These are phyloP conservation scores for Cylas formicarius DNA, from an alignment of 1,140 invertebrate species.

Conservation along the genomic window DNA sequence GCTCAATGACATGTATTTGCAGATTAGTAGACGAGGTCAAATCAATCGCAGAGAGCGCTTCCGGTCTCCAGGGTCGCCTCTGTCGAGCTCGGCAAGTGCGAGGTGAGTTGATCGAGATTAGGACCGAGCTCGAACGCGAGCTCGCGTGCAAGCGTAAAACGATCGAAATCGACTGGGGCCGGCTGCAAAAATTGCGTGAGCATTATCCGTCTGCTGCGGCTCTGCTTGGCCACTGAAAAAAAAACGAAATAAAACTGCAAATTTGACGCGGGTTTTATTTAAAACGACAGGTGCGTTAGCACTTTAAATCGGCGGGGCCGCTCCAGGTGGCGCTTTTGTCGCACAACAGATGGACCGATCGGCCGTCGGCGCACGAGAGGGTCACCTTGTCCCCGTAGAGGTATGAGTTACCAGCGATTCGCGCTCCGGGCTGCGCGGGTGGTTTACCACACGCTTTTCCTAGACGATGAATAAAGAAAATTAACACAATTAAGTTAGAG, in stretches of 20 bases:
- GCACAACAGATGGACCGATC: slow-evolving; percentile 25
- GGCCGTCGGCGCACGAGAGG: slow-evolving; percentile 25
- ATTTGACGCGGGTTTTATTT: too few relatives aligned
- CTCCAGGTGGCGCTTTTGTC: slow-evolving; percentile 30
- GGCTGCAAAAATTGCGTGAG: slow-evolving; percentile 54
- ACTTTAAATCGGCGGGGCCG: too few relatives aligned
- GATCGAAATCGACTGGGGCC: slow-evolving; percentile 59
- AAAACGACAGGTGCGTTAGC: too few relatives aligned
- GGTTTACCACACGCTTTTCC: slow-evolving; percentile 34
- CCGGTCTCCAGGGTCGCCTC: slow-evolving; percentile 52
- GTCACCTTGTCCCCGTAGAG: slow-evolving; percentile 31
- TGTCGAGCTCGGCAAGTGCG: slow-evolving; percentile 53
- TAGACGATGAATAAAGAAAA: slow-evolving; percentile 20
- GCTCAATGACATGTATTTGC: too few relatives aligned
- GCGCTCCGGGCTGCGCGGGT: slow-evolving; percentile 16
- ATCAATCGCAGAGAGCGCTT: slow-evolving; percentile 56
- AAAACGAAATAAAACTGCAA: too few relatives aligned
- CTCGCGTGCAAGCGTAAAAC: slow-evolving; percentile 65
- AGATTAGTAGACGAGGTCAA: slow-evolving; percentile 68
- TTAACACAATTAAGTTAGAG: too few relatives aligned
- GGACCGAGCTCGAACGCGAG: slow-evolving; percentile 59
- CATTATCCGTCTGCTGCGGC: slow-evolving; percentile 60
- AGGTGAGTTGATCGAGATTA: slow-evolving; percentile 50
- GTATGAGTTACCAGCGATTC: slow-evolving; percentile 33
- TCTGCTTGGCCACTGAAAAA: slow-evolving; percentile 52